Conservation (phyloP, 2,797 vertebrate genomes). For the Oceanodroma leucorhoa region DNA sequence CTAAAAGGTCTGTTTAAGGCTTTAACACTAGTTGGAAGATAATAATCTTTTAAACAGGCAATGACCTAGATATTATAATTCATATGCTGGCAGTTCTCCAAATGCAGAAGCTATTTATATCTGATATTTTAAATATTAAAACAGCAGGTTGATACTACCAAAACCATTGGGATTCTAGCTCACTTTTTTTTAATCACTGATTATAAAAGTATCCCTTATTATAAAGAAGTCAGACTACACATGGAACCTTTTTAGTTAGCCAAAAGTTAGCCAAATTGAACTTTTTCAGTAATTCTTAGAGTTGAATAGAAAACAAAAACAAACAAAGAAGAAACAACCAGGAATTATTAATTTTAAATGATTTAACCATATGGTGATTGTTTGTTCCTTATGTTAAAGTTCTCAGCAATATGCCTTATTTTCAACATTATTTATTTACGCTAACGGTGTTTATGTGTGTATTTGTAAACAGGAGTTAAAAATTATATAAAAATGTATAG, state of each 20-base stretch:
- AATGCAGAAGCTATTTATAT: background rate
- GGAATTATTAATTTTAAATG: background rate
- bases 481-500: background rate
- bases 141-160: background rate
- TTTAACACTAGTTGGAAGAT: background rate
- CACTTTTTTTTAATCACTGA: background rate
- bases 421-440: background rate
- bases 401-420: background rate
- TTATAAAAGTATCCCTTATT: background rate
- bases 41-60: background rate
- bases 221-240: background rate
- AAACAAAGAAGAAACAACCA: background rate
- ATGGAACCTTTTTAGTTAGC: background rate
- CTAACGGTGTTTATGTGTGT: background rate
- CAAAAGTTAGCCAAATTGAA: background rate
- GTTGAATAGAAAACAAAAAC: background rate
- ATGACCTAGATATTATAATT: slow-evolving; percentile 13
- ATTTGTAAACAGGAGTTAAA: background rate
- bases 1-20: background rate
- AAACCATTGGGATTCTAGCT: background rate
- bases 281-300: background rate
- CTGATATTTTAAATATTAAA: slow-evolving; percentile 8
- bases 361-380: background rate
- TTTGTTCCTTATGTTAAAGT: background rate
- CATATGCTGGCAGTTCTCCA: background rate